Evolutionary conservation across 2,797 vertebrate species (phyloP).

Genomic region (Oreochromis mossambicus): DNA sequence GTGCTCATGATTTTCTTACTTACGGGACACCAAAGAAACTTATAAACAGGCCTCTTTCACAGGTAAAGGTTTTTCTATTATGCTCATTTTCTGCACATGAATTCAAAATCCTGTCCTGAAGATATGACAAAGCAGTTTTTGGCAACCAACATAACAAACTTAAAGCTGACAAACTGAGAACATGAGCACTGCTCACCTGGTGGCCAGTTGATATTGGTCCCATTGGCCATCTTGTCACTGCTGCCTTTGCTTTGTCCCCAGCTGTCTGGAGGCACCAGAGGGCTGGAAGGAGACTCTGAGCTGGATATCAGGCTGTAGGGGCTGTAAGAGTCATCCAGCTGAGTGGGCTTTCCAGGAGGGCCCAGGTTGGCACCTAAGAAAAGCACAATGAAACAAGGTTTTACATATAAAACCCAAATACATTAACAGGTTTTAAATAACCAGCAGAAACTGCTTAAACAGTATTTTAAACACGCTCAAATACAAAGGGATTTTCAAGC

Average conservation of each 20-base stretch:
- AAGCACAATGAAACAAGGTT: not conserved
- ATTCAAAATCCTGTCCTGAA: not conserved
- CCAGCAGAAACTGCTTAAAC: not conserved
- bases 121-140: not conserved
- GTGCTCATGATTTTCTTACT: not conserved
- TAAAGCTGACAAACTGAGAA: not conserved
- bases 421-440: not conserved
- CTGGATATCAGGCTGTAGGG: conserved; percentile 90
- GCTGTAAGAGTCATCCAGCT: conserved; percentile 90
- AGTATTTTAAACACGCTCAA: not conserved
- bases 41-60: not conserved
- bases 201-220: conserved; percentile 98
- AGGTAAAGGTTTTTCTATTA: not conserved
- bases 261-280: conserved; percentile 89
- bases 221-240: conserved; percentile 94
- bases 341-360: conserved; percentile 86
- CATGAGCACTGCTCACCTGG: conserved; percentile 77
- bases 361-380: conserved; percentile 85
- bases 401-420: not conserved
- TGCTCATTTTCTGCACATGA: not conserved
- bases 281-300: conserved; percentile 91
- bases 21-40: not conserved
- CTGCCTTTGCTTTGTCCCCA: conserved; percentile 95
- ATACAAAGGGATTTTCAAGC: not conserved
- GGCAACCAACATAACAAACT: not conserved